These are phyloP conservation scores for Taurulus bubalis DNA, from an alignment of 2,113 vertebrate species.

Conservation along the genomic window DNA sequence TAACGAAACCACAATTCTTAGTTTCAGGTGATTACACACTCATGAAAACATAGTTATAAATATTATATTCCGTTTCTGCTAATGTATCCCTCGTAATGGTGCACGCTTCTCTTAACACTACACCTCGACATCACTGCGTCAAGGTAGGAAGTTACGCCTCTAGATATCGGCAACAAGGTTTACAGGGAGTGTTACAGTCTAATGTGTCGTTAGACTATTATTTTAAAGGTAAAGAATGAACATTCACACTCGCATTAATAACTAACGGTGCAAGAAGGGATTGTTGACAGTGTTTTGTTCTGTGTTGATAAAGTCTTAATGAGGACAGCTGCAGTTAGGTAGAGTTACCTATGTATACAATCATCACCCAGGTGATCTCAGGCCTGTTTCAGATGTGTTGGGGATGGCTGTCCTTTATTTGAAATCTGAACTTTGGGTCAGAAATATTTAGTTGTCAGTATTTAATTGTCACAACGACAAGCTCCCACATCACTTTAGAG, in stretches of 20 bases:
- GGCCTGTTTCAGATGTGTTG: background rate
- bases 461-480: background rate
- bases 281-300: background rate
- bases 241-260: background rate
- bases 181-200: background rate
- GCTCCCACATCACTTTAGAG: slow-evolving; percentile 5
- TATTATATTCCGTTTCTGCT: background rate
- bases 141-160: background rate
- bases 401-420: background rate
- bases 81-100: no score
- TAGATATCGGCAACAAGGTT: background rate
- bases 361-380: background rate
- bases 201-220: background rate
- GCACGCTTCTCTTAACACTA: no score
- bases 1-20: background rate
- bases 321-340: background rate
- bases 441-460: background rate
- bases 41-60: background rate
- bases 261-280: slow-evolving; percentile 10
- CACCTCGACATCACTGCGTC: background rate
- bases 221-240: background rate
- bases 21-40: background rate
- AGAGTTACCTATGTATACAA: background rate
- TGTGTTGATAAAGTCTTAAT: slow-evolving; percentile 17
- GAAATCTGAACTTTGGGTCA: no score